Percentiles rank a stretch among this genome's conserved stretches.
Conservation (phyloP, 2,113 vertebrate species). For the Bambusicola thoracicus region DNA sequence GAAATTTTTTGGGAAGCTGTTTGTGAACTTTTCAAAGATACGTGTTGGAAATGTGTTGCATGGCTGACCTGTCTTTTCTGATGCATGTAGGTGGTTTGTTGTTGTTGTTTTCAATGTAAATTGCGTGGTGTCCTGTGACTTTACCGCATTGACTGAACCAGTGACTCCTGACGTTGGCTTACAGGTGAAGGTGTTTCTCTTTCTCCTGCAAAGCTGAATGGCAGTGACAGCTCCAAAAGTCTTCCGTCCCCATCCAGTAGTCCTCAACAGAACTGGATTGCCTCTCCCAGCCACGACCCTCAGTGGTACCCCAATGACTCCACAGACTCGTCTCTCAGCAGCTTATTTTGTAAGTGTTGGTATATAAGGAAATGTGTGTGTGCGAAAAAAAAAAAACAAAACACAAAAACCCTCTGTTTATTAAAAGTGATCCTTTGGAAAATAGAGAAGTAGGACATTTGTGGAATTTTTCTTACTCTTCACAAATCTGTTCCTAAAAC, state of each 20-base stretch:
- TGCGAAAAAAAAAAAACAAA: background rate
- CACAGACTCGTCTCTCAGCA: conserved; percentile 93
- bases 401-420: background rate
- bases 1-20: background rate
- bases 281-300: conserved; percentile 94
- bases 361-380: background rate
- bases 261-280: conserved; percentile 94
- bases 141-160: background rate
- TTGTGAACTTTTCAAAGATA: background rate
- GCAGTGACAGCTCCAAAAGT: conserved; percentile 90
- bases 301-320: conserved; percentile 99
- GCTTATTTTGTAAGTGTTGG: conserved; percentile 90
- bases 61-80: background rate
- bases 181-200: conserved; percentile 91
- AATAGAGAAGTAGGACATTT: background rate
- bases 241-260: conserved; percentile 89
- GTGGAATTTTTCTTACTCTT: background rate
- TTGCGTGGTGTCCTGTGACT: background rate
- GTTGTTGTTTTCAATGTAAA: background rate
- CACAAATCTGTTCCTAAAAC: conserved; percentile 2
- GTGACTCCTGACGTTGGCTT: background rate
- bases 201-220: conserved; percentile 92
- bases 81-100: accelerated
- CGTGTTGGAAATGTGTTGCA: background rate
- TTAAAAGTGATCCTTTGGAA: background rate